These are phyloP conservation scores for Euclidia mi DNA, from an alignment of 2,888 invertebrate species.

Conservation along the genomic window DNA sequence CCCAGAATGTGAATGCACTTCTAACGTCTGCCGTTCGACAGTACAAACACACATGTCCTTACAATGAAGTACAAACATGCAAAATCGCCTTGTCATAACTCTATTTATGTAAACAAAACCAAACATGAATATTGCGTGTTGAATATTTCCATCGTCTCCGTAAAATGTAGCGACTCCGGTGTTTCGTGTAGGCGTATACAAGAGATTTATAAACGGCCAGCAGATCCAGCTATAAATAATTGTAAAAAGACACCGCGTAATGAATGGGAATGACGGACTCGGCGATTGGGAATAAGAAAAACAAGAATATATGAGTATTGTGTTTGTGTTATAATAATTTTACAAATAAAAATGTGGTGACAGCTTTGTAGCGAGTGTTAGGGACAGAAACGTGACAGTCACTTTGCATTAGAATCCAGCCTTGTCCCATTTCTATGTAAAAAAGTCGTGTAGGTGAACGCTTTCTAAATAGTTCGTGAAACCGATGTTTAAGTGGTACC, in stretches of 20 bases:
- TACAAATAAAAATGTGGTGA: neutral
- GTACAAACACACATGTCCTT: conserved; percentile 29
- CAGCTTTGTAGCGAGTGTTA: neutral
- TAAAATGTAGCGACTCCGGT: conserved; percentile 49
- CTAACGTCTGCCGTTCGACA: conserved; percentile 42
- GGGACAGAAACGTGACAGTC: neutral
- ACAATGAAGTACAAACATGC: conserved; percentile 35
- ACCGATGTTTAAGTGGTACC: conserved; percentile 7
- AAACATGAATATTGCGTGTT: conserved; percentile 33
- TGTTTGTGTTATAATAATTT: neutral
- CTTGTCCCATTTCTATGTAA: conserved; percentile 4
- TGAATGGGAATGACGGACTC: conserved; percentile 48
- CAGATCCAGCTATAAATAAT: conserved; percentile 52
- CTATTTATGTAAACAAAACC: conserved; percentile 30
- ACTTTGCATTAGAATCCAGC: neutral
- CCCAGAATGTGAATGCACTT: conserved; percentile 63
- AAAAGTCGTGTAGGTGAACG: neutral
- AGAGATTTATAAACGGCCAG: conserved; percentile 58
- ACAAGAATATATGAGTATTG: neutral
- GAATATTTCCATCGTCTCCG: conserved; percentile 55
- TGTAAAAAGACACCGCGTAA: conserved; percentile 51
- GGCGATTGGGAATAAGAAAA: conserved; percentile 12
- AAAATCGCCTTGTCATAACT: conserved; percentile 33
- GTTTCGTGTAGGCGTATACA: conserved; percentile 53
- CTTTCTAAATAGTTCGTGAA: conserved; percentile 14